Evolutionary conservation across 2,797 vertebrate genomes (phyloP).

Genomic region (Dendrocincla fuliginosa): DNA sequence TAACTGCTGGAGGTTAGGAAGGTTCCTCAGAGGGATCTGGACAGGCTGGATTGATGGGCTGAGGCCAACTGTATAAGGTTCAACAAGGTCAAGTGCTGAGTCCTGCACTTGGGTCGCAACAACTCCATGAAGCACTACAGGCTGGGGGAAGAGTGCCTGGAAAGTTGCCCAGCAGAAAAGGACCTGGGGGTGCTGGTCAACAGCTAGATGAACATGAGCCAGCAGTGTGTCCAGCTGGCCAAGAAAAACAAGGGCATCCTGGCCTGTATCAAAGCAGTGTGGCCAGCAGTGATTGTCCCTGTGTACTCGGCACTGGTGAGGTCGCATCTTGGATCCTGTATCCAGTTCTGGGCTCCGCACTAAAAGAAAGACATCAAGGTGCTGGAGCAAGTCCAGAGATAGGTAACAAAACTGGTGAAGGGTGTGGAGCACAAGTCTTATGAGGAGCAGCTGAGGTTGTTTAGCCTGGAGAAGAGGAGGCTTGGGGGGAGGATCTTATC

Average conservation of each 20-base stretch:
- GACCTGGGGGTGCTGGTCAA: neutral
- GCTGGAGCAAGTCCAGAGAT: neutral
- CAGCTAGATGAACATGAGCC: neutral
- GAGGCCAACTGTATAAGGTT: neutral
- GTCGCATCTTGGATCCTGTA: fast-evolving
- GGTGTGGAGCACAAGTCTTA: neutral
- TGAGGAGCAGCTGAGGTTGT: fast-evolving
- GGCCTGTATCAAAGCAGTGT: neutral
- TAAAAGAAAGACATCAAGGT: neutral
- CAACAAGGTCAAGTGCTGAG: neutral
- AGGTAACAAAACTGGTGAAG: fast-evolving
- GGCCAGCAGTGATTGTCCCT: neutral
- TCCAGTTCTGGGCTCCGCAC: neutral
- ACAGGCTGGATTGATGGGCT: neutral
- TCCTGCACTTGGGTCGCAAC: neutral
- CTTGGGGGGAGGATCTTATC: no score
- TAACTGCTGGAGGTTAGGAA: neutral
- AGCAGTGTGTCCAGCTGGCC: neutral
- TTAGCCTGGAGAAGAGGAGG: neutral
- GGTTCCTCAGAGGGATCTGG: neutral
- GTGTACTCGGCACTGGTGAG: fast-evolving
- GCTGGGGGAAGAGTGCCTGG: neutral
- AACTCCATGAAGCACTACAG: fast-evolving
- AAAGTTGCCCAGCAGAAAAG: neutral
- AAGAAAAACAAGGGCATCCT: neutral